Evolutionary conservation across 2,113 vertebrate species (phyloP).

Genomic region (Isurus oxyrinchus): DNA sequence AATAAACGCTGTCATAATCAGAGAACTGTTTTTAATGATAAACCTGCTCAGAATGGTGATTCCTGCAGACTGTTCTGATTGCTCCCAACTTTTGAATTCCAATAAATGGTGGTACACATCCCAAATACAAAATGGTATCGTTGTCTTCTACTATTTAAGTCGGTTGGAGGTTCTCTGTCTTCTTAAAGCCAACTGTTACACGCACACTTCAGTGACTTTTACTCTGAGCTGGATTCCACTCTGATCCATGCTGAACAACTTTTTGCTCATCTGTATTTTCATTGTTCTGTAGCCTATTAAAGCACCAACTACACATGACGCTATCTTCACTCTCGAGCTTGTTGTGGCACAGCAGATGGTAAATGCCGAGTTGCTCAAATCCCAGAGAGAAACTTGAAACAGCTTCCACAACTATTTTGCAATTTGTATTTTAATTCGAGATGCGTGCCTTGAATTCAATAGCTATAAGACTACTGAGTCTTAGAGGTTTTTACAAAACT

Average conservation of each 20-base stretch:
- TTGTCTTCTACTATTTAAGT: neutral
- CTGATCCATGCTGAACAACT: neutral
- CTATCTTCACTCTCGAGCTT: neutral
- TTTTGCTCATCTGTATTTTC: neutral
- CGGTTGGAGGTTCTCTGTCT: neutral
- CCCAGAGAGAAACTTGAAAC: no score
- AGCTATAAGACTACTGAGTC: no score
- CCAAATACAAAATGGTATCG: slow-evolving; percentile 44
- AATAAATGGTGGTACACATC: slow-evolving; percentile 89
- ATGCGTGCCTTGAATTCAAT: no score
- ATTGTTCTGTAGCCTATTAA: neutral
- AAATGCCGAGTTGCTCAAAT: no score
- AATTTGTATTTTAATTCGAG: no score
- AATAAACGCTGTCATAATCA: slow-evolving; percentile 43
- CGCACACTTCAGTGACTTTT: neutral
- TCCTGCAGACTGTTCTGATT: slow-evolving; percentile 57
- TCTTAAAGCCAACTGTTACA: neutral
- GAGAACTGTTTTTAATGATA: slow-evolving; percentile 47
- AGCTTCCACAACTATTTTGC: no score
- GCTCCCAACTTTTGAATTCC: slow-evolving; percentile 79
- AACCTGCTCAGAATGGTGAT: slow-evolving; percentile 45
- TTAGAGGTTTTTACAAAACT: no score
- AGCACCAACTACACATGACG: neutral
- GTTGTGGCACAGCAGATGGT: no score
- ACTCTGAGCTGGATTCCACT: neutral